Percentiles rank a stretch among this genome's conserved stretches.
Evolutionary conservation across 2,113 vertebrate genomes (phyloP).

Genomic region (Hippolais icterina): DNA sequence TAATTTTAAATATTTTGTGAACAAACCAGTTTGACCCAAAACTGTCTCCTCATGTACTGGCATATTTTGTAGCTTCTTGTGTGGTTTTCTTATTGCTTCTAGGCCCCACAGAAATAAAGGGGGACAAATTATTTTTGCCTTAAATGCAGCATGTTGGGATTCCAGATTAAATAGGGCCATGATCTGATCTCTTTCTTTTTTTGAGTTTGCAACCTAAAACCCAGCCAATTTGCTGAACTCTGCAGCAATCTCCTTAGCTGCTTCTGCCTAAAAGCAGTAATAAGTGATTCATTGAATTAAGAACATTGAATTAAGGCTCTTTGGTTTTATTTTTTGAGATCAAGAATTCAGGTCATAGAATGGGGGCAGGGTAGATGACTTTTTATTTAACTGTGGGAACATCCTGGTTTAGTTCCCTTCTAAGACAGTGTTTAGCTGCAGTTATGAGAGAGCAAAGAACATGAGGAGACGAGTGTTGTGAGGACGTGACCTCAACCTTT

Average conservation of each 20-base stretch:
- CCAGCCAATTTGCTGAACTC: neutral
- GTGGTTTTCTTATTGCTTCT: neutral
- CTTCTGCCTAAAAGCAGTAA: constrained; percentile 24
- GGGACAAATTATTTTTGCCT: neutral
- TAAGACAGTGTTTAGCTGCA: neutral
- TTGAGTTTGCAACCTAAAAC: neutral
- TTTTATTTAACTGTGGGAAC: neutral
- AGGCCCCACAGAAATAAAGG: neutral
- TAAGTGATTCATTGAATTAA: constrained; percentile 11
- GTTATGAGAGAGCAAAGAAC: neutral
- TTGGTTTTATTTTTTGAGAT: constrained; percentile 15
- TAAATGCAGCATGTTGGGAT: neutral
- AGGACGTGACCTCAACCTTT: neutral
- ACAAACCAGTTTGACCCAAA: neutral
- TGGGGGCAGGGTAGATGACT: neutral
- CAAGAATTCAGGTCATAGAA: constrained; percentile 31
- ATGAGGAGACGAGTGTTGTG: neutral
- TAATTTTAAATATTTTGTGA: neutral
- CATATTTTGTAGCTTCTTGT: neutral
- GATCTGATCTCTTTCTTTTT: neutral
- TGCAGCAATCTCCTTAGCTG: neutral
- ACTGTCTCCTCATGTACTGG: neutral
- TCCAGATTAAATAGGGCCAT: neutral
- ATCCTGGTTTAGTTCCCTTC: neutral
- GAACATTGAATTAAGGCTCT: constrained; percentile 3